These are phyloP conservation scores for Onychomys leucogaster DNA, from an alignment of 2,797 vertebrate species.

Conservation along the genomic window DNA sequence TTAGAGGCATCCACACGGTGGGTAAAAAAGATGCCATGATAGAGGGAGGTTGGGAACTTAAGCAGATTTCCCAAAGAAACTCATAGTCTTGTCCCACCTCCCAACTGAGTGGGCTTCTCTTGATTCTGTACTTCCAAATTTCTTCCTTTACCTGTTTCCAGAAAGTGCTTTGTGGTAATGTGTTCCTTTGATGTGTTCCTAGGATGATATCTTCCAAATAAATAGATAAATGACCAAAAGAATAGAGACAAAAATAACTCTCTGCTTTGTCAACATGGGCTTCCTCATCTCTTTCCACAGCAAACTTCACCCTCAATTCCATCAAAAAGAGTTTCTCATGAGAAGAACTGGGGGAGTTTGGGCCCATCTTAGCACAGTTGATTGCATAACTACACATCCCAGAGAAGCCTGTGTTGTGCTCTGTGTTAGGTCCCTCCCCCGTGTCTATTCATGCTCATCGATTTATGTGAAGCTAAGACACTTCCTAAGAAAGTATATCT, in stretches of 20 bases:
- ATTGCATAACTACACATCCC: background rate
- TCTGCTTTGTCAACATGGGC: background rate
- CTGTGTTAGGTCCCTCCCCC: fast-evolving
- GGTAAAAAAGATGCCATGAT: fast-evolving
- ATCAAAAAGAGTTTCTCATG: background rate
- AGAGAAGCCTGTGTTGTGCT: background rate
- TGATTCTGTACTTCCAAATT: background rate
- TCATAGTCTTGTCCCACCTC: background rate
- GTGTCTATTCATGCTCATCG: background rate
- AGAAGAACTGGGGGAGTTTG: background rate
- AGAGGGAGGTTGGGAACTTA: background rate
- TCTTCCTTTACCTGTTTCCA: background rate
- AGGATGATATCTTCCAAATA: background rate
- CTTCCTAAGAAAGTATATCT: background rate
- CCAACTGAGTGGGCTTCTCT: background rate
- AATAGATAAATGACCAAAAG: background rate
- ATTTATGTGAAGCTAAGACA: background rate
- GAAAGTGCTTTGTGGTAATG: background rate
- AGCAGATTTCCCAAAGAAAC: background rate
- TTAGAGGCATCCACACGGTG: background rate
- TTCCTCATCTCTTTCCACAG: background rate
- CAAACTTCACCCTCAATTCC: background rate
- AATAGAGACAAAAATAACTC: background rate
- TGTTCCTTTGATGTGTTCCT: background rate
- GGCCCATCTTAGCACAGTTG: background rate